Percentiles rank a stretch among this genome's conserved stretches.
Evolutionary conservation across 2,113 vertebrate genomes (phyloP).

Genomic region (Fregata magnificens): DNA sequence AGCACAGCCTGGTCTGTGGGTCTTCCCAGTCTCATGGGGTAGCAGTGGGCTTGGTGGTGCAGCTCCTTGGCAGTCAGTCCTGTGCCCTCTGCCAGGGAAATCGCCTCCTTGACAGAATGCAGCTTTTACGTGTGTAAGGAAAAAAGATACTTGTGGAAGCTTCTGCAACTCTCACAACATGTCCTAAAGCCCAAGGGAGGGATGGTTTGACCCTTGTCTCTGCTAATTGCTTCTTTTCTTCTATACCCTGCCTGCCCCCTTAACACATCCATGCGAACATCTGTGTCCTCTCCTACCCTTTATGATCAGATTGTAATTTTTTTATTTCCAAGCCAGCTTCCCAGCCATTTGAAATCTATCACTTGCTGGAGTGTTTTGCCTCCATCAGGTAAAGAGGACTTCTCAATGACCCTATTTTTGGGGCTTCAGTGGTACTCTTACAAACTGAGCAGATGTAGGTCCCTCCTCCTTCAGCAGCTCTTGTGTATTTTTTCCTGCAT

Average conservation of each 20-base stretch:
- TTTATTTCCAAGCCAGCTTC: neutral
- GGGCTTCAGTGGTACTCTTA: neutral
- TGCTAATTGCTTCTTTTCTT: neutral
- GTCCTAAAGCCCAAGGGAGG: neutral
- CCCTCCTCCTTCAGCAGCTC: neutral
- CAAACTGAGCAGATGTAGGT: neutral
- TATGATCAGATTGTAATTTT: neutral
- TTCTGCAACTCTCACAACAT: neutral
- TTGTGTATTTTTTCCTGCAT: neutral
- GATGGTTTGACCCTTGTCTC: neutral
- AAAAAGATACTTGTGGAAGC: neutral
- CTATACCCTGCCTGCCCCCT: neutral
- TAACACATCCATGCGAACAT: neutral
- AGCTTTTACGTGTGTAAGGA: neutral
- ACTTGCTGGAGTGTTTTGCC: neutral
- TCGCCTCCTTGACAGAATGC: neutral
- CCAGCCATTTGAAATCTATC: neutral
- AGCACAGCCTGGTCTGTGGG: neutral
- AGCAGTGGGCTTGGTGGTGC: neutral
- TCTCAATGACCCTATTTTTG: neutral
- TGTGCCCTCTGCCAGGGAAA: neutral
- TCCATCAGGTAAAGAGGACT: neutral
- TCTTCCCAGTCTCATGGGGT: neutral
- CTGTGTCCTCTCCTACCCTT: neutral
- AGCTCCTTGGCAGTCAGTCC: neutral